phyloP scores from a whole-genome alignment of 1,140 invertebrate genomes.

The Rhysida immarginata region DNA sequence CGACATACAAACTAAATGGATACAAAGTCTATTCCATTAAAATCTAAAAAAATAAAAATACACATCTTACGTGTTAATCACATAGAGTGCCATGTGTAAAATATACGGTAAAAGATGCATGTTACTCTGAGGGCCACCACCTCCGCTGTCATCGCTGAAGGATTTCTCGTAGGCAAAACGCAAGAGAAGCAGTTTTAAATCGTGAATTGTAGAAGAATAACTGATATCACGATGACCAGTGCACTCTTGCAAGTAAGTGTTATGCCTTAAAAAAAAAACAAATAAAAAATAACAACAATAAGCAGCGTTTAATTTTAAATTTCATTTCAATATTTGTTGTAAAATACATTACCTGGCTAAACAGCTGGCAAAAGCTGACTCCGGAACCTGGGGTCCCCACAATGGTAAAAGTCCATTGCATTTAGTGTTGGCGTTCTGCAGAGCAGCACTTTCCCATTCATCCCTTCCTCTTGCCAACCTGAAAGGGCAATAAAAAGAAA shows the following conservation, averaged over 20 bases:
- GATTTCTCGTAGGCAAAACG: slow-evolving; percentile 85
- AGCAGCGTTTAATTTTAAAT: slow-evolving; percentile 2
- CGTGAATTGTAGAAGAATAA: slow-evolving; percentile 76
- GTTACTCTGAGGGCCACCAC: slow-evolving; percentile 91
- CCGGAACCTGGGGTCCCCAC: slow-evolving; percentile 90
- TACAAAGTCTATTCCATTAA: slow-evolving; percentile 17
- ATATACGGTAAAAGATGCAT: slow-evolving; percentile 91
- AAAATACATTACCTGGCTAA: slow-evolving; percentile 53
- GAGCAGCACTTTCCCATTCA: slow-evolving; percentile 92
- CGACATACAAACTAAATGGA: too few relatives aligned
- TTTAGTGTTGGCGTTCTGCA: slow-evolving; percentile 94
- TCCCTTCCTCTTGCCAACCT: slow-evolving; percentile 53
- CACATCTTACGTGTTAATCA: slow-evolving; percentile 83
- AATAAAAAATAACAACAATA: not conserved
- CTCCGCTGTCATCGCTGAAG: slow-evolving; percentile 93
- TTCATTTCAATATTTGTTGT: slow-evolving; percentile 55
- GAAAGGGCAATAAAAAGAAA: not conserved
- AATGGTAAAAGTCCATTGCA: slow-evolving; percentile 91
- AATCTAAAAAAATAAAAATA: slow-evolving; percentile 10
- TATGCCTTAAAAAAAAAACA: slow-evolving; percentile 29
- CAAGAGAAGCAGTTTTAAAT: slow-evolving; percentile 77
- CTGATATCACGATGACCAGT: slow-evolving; percentile 54
- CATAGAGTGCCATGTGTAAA: slow-evolving; percentile 86
- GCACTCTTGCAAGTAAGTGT: slow-evolving; percentile 30
- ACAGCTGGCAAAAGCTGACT: slow-evolving; percentile 85